These are phyloP conservation scores for Troglohyphantes excavatus DNA, from an alignment of 2,888 invertebrate genomes.

Conservation along the genomic window DNA sequence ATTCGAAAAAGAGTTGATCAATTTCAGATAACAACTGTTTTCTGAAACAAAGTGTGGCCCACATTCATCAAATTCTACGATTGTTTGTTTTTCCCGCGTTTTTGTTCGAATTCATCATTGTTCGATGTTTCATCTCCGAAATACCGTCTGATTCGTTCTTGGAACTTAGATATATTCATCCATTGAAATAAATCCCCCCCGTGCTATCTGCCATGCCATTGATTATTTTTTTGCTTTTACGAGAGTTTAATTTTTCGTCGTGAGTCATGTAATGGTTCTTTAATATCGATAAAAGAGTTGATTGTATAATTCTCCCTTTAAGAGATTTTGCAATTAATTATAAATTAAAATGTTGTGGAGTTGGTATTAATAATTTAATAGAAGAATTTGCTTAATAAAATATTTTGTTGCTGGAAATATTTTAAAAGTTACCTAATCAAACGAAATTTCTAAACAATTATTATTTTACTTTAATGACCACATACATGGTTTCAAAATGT, in stretches of 20 bases:
- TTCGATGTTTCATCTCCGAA: constrained; percentile 12
- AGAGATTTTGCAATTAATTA: no score
- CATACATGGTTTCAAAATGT: no score
- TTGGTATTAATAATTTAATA: no score
- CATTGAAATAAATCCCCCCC: not conserved
- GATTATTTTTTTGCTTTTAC: not conserved
- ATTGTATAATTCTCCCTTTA: no score
- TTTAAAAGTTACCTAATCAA: no score
- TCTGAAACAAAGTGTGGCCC: constrained; percentile 6
- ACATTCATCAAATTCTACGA: constrained; percentile 22
- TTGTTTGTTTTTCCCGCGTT: constrained; percentile 32
- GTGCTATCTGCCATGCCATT: not conserved
- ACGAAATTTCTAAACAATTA: no score
- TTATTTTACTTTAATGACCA: no score
- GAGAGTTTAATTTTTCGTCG: not conserved
- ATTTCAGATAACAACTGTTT: constrained; percentile 34
- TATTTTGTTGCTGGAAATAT: no score
- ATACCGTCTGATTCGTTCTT: not conserved
- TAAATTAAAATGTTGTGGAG: no score
- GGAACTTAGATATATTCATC: not conserved
- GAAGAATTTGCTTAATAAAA: no score
- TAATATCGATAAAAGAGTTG: not conserved
- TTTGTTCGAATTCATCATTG: constrained; percentile 23
- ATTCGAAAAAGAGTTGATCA: constrained; percentile 30
- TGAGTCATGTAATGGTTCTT: not conserved